phyloP scores from a whole-genome alignment of 2,797 vertebrate species.

The Staurois parvus region DNA sequence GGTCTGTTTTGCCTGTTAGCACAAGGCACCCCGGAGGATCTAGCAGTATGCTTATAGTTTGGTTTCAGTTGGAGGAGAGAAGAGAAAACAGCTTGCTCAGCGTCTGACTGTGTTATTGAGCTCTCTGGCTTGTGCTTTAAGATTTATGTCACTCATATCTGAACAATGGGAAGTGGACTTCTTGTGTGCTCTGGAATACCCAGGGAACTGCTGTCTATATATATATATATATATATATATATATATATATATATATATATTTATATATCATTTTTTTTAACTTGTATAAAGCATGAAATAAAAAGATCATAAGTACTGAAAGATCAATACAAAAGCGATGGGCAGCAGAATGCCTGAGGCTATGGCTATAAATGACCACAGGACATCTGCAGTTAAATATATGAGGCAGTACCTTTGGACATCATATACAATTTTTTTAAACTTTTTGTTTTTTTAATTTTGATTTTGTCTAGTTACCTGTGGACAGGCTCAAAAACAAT shows the following conservation, averaged over 20 bases:
- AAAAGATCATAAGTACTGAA: background rate
- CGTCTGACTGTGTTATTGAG: constrained; percentile 47
- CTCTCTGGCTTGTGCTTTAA: constrained; percentile 25
- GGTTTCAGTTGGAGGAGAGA: constrained; percentile 36
- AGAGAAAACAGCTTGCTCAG: constrained; percentile 50
- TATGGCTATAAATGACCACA: background rate
- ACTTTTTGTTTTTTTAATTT: too few species aligned
- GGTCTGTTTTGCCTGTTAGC: background rate
- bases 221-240: background rate
- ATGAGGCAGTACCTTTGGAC: background rate
- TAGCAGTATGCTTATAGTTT: constrained; percentile 50
- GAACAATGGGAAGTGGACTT: constrained; percentile 36
- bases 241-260: background rate
- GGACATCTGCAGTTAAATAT: background rate
- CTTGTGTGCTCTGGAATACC: background rate
- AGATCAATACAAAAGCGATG: background rate
- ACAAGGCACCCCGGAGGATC: constrained; percentile 7
- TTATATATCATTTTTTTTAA: too few species aligned
- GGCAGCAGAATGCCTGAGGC: background rate
- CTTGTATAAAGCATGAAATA: too few species aligned
- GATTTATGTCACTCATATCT: constrained; percentile 43
- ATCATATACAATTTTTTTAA: background rate
- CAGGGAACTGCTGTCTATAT: background rate
- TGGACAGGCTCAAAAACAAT: background rate
- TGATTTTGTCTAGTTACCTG: background rate